These are phyloP conservation scores for Drosophila sproati DNA, from an alignment of 1,140 invertebrate genomes.

Conservation along the genomic window DNA sequence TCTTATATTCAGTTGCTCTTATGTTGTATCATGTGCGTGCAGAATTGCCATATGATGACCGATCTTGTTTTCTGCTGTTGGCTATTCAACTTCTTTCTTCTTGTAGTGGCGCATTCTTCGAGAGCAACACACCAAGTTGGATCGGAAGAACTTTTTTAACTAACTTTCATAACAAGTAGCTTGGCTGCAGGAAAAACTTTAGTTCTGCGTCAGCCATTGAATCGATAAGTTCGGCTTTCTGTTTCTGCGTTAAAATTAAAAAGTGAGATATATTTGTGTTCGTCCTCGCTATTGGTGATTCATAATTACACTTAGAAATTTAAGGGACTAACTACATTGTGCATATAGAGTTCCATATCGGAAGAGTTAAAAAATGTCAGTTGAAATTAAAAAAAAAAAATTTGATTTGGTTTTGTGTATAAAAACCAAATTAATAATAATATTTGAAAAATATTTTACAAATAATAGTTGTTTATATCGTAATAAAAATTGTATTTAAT, in stretches of 20 bases:
- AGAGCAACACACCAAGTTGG: conserved; percentile 23
- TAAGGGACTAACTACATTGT: too few relatives aligned
- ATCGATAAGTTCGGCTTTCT: conserved; percentile 68
- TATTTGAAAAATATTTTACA: not conserved
- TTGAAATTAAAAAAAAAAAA: not conserved
- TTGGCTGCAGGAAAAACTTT: conserved; percentile 64
- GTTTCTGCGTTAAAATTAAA: conserved; percentile 10
- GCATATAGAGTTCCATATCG: too few relatives aligned
- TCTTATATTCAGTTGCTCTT: conserved; percentile 18
- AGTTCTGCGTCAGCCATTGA: conserved; percentile 74
- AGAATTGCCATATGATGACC: conserved; percentile 2
- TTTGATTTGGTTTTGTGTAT: not conserved
- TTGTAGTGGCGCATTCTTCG: conserved; percentile 7
- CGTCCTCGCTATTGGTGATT: conserved; percentile 3
- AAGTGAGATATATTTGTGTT: conserved; percentile 13
- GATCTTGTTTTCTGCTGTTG: conserved; percentile 18
- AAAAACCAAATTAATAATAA: not conserved
- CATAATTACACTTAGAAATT: not conserved
- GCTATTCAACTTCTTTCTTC: not conserved
- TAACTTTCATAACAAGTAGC: conserved; percentile 74
- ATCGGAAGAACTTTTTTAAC: conserved; percentile 63
- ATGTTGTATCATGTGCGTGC: not conserved
- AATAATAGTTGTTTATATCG: not conserved
- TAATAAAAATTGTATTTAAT: not conserved
- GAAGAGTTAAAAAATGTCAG: not conserved